These are phyloP conservation scores for Steatocranus sp. DNA, from an alignment of 2,797 vertebrate genomes.

Conservation along the genomic window DNA sequence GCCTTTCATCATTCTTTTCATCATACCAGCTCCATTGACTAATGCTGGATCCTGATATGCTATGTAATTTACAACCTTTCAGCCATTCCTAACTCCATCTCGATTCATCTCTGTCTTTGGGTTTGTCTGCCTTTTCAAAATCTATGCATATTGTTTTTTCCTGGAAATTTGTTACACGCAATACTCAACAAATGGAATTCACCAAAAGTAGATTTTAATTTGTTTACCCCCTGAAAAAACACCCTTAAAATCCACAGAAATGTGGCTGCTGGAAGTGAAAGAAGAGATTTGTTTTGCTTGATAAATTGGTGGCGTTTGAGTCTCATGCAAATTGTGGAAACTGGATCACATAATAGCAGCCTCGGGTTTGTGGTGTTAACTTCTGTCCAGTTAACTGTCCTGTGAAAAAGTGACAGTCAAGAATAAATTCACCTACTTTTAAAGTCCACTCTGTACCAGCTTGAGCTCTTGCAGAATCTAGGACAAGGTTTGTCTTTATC, in stretches of 20 bases:
- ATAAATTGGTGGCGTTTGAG: background rate
- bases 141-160: background rate
- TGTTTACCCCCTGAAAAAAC: background rate
- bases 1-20: slow-evolving; percentile 76
- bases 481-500: slow-evolving; percentile 65
- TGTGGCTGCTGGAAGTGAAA: background rate
- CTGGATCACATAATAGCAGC: background rate
- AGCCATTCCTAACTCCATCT: slow-evolving; percentile 23
- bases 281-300: background rate
- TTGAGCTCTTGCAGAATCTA: slow-evolving; percentile 49
- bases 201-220: background rate
- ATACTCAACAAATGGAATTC: background rate
- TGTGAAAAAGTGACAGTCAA: background rate
- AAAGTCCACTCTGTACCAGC: slow-evolving; percentile 42
- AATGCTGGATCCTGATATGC: slow-evolving; percentile 43
- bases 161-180: background rate
- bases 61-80: slow-evolving; percentile 56
- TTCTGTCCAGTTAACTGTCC: background rate
- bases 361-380: background rate
- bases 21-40: slow-evolving; percentile 56
- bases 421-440: slow-evolving; percentile 45
- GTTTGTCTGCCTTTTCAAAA: slow-evolving; percentile 23
- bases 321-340: background rate
- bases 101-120: slow-evolving; percentile 36
- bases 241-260: background rate